Conservation (phyloP, 2,797 vertebrate species). For the Cryptoprocta ferox region DNA sequence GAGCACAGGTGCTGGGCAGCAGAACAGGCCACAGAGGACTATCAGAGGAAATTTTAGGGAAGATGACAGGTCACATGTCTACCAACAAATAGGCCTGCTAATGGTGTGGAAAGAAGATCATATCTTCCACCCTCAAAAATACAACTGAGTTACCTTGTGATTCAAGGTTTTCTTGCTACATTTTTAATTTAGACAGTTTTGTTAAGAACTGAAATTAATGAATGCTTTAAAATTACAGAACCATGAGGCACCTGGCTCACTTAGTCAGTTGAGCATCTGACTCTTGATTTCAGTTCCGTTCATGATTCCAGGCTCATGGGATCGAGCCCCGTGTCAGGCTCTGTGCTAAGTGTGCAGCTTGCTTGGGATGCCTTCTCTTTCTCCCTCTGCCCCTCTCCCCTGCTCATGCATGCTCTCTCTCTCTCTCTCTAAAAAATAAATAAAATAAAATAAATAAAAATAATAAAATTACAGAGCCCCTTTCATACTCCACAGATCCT, state of each 20-base stretch:
- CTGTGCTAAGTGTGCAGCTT: no score
- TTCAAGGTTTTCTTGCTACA: not conserved
- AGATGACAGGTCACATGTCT: not conserved
- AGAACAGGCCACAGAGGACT: not conserved
- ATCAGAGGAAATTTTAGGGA: not conserved
- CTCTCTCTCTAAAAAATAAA: no score
- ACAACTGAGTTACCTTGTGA: not conserved
- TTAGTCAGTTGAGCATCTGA: no score
- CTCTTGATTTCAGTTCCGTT: no score
- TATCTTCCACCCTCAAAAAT: not conserved
- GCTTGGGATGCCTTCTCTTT: no score
- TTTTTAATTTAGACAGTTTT: conserved; percentile 19
- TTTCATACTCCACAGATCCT: not conserved
- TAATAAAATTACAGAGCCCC: not conserved
- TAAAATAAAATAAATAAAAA: no score
- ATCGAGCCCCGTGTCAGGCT: no score
- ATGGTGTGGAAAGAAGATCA: not conserved
- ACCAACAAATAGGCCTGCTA: not conserved
- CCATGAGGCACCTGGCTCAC: not conserved
- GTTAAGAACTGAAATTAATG: not conserved
- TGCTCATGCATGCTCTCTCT: no score
- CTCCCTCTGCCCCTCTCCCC: no score
- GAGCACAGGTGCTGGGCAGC: not conserved
- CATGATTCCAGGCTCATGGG: no score
- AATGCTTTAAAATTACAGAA: not conserved